A percentile compares a stretch with the other conserved stretches of the same genome.
phyloP scores from a whole-genome alignment of 2,797 vertebrate species.

The Chaetophractus vellerosus region DNA sequence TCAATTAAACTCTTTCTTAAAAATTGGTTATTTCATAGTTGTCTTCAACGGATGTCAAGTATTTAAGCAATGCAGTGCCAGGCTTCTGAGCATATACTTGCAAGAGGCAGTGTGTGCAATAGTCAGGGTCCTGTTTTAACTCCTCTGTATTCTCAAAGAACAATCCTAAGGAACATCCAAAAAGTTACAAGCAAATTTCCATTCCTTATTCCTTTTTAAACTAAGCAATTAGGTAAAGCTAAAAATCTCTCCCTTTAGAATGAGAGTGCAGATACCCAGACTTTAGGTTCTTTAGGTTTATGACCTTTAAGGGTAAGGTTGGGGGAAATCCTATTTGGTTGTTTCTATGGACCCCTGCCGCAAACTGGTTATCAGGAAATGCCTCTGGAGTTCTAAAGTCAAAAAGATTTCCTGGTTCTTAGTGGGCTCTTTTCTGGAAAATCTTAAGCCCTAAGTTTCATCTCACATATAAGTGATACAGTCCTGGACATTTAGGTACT shows the following conservation, averaged over 20 bases:
- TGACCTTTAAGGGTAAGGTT: neutral
- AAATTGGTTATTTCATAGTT: neutral
- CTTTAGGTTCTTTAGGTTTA: neutral
- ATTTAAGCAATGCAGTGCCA: neutral
- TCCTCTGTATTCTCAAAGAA: conserved; percentile 6
- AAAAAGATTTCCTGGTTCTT: neutral
- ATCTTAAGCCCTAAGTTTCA: neutral
- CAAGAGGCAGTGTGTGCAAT: neutral
- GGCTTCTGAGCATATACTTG: neutral
- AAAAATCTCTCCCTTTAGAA: neutral
- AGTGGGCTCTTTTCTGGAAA: neutral
- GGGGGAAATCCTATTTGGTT: neutral
- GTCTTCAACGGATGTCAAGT: neutral
- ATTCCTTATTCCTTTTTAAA: neutral
- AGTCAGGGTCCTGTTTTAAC: neutral
- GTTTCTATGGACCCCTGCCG: neutral
- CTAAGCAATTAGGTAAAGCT: neutral
- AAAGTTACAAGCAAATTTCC: neutral
- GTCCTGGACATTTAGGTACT: neutral
- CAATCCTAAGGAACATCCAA: neutral
- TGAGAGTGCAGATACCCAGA: neutral
- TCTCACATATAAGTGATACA: neutral
- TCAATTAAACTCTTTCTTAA: neutral
- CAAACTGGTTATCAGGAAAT: neutral
- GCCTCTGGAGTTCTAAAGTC: neutral